A percentile compares a stretch with the other conserved stretches of the same genome.
Conservation (phyloP, 2,797 vertebrate species). For the Neopelma chrysocephalum region DNA sequence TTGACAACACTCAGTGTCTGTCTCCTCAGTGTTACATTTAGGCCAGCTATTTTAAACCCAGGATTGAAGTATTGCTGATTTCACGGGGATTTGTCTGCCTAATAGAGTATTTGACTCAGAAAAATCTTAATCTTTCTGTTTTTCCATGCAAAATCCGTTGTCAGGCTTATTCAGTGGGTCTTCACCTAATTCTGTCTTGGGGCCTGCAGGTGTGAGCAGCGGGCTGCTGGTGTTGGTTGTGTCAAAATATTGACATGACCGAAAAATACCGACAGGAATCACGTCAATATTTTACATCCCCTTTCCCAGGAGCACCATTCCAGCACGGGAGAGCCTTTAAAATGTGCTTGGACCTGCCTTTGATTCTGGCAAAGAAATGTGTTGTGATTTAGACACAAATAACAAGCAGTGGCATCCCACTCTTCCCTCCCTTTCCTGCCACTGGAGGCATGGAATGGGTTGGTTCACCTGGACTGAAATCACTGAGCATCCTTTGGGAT, state of each 20-base stretch:
- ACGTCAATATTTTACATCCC: neutral
- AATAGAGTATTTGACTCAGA: neutral
- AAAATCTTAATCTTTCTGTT: neutral
- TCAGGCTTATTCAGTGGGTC: neutral
- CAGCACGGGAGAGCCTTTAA: neutral
- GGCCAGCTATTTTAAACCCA: neutral
- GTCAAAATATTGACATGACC: accelerated
- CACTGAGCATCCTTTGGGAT: neutral
- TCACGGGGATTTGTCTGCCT: neutral
- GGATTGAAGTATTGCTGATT: neutral
- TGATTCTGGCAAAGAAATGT: neutral
- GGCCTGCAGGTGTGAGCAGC: neutral
- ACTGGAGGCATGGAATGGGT: neutral
- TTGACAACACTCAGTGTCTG: neutral
- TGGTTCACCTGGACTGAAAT: accelerated
- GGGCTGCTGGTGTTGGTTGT: neutral
- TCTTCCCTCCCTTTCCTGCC: neutral
- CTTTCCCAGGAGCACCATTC: neutral
- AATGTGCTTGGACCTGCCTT: neutral
- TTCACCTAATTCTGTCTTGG: neutral
- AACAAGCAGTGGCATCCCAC: neutral
- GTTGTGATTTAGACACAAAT: neutral
- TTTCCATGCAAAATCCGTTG: neutral
- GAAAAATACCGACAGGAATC: neutral
- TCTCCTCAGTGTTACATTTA: neutral